phyloP scores from a whole-genome alignment of 2,888 invertebrate genomes.

The Syrista parreyssii region DNA sequence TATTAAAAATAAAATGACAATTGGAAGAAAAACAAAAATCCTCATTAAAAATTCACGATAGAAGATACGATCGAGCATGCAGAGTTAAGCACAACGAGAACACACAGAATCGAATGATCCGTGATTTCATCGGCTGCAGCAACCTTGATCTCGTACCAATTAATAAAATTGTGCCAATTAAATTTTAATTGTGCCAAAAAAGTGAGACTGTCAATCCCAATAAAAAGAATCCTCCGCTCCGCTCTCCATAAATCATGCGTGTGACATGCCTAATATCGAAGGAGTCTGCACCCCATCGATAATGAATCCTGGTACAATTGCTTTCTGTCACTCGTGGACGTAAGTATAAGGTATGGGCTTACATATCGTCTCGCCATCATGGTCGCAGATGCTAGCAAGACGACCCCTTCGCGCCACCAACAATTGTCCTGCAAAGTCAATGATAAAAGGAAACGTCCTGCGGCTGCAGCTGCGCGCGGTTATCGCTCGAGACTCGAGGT shows the following conservation, averaged over 20 bases:
- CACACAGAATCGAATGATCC: not conserved
- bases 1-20: not conserved
- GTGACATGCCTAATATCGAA: not conserved
- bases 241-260: not conserved
- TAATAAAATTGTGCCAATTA: not conserved
- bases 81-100: not conserved
- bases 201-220: no score
- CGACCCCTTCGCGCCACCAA: constrained; percentile 64
- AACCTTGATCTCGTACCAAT: not conserved
- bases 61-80: not conserved
- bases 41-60: not conserved
- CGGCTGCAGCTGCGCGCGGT: not conserved
- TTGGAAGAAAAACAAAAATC: not conserved
- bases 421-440: constrained; percentile 62
- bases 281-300: not conserved
- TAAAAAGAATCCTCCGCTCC: not conserved
- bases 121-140: not conserved
- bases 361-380: constrained; percentile 77
- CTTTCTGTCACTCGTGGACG: not conserved
- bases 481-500: not conserved
- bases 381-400: constrained; percentile 74
- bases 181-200: no score
- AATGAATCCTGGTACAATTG: not conserved
- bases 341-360: constrained; percentile 65
- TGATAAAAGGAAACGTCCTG: constrained; percentile 11